These are phyloP conservation scores for Anabacerthia variegaticeps DNA, from an alignment of 2,797 vertebrate genomes.

Conservation along the genomic window DNA sequence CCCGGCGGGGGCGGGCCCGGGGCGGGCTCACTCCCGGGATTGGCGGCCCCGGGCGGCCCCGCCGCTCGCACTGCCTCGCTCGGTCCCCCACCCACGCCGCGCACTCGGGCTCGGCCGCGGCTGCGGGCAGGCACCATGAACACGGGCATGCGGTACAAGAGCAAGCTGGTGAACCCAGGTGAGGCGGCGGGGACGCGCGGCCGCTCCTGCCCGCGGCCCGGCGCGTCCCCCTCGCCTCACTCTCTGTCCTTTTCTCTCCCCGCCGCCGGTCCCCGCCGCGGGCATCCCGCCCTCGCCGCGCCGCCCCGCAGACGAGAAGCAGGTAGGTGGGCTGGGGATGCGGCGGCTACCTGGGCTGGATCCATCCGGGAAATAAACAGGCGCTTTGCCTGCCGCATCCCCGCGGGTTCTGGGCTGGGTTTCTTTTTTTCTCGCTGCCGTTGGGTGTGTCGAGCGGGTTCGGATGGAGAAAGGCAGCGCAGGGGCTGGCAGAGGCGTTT, in stretches of 20 bases:
- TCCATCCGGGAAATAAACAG: neutral
- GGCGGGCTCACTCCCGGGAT: conserved; percentile 1
- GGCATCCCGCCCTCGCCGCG: conserved; percentile 12
- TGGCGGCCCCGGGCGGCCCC: neutral
- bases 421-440: neutral
- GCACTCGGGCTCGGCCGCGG: neutral
- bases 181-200: conserved; percentile 61
- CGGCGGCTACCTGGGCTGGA: neutral
- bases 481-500: neutral
- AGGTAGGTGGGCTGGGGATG: conserved; percentile 51
- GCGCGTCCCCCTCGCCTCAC: conserved; percentile 5
- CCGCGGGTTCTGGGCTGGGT: neutral
- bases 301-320: conserved; percentile 53
- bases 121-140: conserved; percentile 80
- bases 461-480: neutral
- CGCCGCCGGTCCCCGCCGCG: neutral
- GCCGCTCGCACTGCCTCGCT: neutral
- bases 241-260: conserved; percentile 17
- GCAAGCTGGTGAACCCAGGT: conserved; percentile 92
- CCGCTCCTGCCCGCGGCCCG: conserved; percentile 16
- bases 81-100: neutral
- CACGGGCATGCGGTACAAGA: conserved; percentile 90
- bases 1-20: neutral
- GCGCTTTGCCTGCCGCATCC: neutral
- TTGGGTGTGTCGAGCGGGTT: neutral